A percentile compares a stretch with the other conserved stretches of the same genome.
Conservation (phyloP, 2,797 vertebrate species). For the Poeciliopsis turneri region DNA sequence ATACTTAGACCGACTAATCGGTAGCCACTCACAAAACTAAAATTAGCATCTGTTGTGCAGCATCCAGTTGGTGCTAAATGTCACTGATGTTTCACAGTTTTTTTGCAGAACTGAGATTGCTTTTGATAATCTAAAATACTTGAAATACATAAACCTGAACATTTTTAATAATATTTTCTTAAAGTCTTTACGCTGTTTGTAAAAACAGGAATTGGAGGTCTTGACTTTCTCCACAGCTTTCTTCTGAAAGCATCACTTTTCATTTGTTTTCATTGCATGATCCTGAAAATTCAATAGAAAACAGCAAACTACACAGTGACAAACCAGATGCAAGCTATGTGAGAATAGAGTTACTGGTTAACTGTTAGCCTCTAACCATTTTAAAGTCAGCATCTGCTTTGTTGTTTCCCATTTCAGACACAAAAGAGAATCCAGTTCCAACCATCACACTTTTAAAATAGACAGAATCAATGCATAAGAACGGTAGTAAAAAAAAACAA, state of each 20-base stretch:
- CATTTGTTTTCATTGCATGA: background rate
- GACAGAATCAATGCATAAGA: background rate
- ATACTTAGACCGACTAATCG: background rate
- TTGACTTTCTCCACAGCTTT: background rate
- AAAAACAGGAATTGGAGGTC: background rate
- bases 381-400: background rate
- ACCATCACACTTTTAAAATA: background rate
- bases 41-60: background rate
- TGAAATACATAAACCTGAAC: background rate
- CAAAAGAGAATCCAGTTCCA: background rate
- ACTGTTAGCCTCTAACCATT: background rate
- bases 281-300: background rate
- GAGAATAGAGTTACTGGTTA: background rate
- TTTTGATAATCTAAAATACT: background rate
- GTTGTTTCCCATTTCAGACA: background rate
- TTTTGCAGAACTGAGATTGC: background rate
- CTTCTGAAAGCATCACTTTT: background rate
- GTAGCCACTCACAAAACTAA: background rate
- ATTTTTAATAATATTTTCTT: background rate
- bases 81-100: background rate
- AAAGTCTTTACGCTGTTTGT: background rate
- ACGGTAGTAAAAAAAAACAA: background rate
- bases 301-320: background rate
- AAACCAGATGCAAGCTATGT: background rate
- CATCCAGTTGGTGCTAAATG: background rate